Percentiles rank a stretch among this genome's conserved stretches.
phyloP scores from a whole-genome alignment of 2,113 vertebrate species.

The Oreochromis aureus region DNA sequence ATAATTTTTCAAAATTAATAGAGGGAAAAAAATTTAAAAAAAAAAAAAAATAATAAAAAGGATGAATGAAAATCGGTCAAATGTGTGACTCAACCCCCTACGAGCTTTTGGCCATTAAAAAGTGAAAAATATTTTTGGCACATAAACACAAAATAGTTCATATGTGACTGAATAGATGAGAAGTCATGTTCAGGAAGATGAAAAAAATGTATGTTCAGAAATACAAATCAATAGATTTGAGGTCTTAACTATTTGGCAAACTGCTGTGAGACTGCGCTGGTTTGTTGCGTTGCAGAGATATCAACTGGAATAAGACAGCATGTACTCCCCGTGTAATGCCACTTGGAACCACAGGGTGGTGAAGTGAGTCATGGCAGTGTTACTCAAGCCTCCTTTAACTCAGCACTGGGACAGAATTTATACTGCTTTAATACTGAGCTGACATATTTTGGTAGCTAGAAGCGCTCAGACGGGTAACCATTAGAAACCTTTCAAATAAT shows the following conservation, averaged over 20 bases:
- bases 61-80: neutral
- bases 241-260: neutral
- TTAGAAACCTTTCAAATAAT: neutral
- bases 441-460: neutral
- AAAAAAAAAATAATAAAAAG: neutral
- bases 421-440: neutral
- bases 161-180: neutral
- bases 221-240: neutral
- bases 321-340: rapidly evolving
- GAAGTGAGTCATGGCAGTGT: neutral
- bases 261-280: neutral
- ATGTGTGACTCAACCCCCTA: neutral
- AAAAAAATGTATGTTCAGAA: neutral
- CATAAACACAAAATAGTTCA: neutral
- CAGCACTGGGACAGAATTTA: neutral
- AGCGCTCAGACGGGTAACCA: neutral
- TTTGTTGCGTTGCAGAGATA: neutral
- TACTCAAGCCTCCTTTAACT: neutral
- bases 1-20: neutral
- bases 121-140: neutral
- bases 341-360: neutral
- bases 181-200: neutral
- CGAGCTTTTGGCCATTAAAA: neutral
- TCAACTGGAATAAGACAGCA: neutral
- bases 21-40: neutral